phyloP scores from a whole-genome alignment of 2,113 vertebrate species.

The Charadrius vociferus region DNA sequence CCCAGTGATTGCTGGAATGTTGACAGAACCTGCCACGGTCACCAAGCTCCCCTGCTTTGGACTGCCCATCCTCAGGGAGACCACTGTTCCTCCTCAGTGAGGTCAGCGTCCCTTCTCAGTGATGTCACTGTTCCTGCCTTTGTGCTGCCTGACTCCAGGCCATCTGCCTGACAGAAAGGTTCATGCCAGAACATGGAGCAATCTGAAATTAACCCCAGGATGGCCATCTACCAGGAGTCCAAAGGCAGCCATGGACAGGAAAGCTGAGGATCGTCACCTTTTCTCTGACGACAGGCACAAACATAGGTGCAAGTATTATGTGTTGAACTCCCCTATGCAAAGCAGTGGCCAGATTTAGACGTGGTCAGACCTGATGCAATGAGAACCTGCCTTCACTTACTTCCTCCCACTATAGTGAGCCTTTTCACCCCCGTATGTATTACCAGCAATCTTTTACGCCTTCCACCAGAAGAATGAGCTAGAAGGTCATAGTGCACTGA shows the following conservation, averaged over 20 bases:
- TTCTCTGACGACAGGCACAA: background rate
- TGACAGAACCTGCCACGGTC: background rate
- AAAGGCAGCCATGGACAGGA: background rate
- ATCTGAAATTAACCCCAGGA: background rate
- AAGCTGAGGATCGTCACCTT: background rate
- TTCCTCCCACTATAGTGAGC: background rate
- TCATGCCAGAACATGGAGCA: background rate
- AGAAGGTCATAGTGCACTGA: background rate
- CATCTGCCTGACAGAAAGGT: background rate
- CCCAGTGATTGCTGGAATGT: background rate
- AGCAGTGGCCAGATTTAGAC: background rate
- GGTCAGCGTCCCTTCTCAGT: too few species aligned
- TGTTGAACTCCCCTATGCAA: background rate
- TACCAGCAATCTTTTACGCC: background rate
- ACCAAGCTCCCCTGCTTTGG: background rate
- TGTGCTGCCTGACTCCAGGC: background rate
- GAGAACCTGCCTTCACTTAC: background rate
- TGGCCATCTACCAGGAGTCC: fast-evolving
- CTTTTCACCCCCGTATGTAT: background rate
- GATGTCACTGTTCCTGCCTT: background rate
- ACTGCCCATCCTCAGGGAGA: background rate
- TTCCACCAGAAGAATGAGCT: background rate
- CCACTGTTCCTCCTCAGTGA: background rate
- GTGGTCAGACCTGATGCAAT: background rate
- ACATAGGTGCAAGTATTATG: background rate